Evolutionary conservation across 1,140 invertebrate genomes (phyloP).

Genomic region (Psix sp.): DNA sequence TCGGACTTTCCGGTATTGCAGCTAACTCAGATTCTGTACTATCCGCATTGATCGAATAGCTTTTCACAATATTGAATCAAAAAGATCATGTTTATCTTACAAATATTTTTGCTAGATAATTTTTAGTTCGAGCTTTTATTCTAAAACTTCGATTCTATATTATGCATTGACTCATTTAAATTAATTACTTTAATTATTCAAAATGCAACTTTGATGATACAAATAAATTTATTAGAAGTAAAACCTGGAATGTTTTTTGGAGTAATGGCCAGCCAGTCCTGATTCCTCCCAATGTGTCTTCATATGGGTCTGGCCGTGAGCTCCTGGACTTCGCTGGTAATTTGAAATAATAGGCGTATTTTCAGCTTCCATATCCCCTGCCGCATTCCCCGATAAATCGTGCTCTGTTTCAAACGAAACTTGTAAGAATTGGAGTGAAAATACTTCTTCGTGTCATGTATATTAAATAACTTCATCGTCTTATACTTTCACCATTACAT

Average conservation of each 20-base stretch:
- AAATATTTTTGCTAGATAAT: too few relatives aligned
- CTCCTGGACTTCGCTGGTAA: slow-evolving; percentile 69
- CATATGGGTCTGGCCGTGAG: slow-evolving; percentile 77
- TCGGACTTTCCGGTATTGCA: slow-evolving; percentile 91
- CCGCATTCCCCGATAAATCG: slow-evolving; percentile 75
- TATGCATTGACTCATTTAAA: too few relatives aligned
- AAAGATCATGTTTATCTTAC: too few relatives aligned
- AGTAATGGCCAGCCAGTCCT: slow-evolving; percentile 71
- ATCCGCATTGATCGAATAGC: slow-evolving; percentile 87
- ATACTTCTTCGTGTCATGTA: slow-evolving; percentile 3
- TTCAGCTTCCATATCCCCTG: slow-evolving; percentile 75
- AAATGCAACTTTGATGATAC: not conserved
- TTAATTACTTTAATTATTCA: too few relatives aligned
- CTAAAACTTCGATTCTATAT: too few relatives aligned
- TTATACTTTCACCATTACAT: too few relatives aligned
- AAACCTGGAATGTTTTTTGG: slow-evolving; percentile 67
- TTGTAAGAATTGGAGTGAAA: slow-evolving; percentile 84
- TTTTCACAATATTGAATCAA: slow-evolving; percentile 68
- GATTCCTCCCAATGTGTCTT: slow-evolving; percentile 84
- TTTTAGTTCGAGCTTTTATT: too few relatives aligned
- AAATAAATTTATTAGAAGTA: not conserved
- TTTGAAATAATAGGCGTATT: slow-evolving; percentile 66
- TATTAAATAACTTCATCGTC: too few relatives aligned
- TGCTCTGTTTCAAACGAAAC: slow-evolving; percentile 83
- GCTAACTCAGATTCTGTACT: slow-evolving; percentile 91